Conservation (phyloP, 2,797 vertebrate genomes). For the Alosa sapidissima region DNA sequence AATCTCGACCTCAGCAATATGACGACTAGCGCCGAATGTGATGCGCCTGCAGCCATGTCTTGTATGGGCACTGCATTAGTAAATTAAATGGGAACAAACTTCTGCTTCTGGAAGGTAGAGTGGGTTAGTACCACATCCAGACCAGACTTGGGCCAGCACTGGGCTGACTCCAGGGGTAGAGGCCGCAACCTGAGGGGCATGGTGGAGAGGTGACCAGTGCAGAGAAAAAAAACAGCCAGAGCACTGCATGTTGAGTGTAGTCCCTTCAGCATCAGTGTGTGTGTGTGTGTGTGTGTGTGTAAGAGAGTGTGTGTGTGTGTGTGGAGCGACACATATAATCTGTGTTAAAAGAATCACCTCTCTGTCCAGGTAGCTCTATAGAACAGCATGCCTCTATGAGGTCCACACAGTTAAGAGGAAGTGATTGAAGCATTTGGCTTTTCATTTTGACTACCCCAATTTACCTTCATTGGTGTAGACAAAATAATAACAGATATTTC, state of each 20-base stretch:
- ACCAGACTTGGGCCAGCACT: not conserved
- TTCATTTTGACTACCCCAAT: not conserved
- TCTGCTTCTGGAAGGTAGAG: too few relatives aligned
- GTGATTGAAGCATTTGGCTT: not conserved
- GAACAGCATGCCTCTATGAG: conserved; percentile 76
- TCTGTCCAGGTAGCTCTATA: conserved; percentile 55
- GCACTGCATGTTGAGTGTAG: too few relatives aligned
- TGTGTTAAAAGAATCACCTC: conserved; percentile 49
- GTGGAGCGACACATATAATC: conserved; percentile 33
- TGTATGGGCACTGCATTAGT: too few relatives aligned
- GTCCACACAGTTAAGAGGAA: conserved; percentile 54
- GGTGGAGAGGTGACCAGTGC: not conserved
- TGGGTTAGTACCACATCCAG: not conserved
- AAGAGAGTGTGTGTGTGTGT: not conserved
- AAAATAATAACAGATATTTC: conserved; percentile 65
- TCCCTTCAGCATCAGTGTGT: not conserved
- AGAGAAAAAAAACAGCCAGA: not conserved
- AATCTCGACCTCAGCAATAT: too few relatives aligned
- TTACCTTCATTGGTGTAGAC: conserved; percentile 50
- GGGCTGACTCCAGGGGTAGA: not conserved
- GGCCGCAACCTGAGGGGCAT: not conserved
- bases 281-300: not conserved
- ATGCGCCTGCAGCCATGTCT: too few relatives aligned
- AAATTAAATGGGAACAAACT: too few relatives aligned
- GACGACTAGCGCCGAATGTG: too few relatives aligned